These are phyloP conservation scores for Pseudanteris insignis DNA, from an alignment of 2,888 invertebrate species.

Conservation along the genomic window DNA sequence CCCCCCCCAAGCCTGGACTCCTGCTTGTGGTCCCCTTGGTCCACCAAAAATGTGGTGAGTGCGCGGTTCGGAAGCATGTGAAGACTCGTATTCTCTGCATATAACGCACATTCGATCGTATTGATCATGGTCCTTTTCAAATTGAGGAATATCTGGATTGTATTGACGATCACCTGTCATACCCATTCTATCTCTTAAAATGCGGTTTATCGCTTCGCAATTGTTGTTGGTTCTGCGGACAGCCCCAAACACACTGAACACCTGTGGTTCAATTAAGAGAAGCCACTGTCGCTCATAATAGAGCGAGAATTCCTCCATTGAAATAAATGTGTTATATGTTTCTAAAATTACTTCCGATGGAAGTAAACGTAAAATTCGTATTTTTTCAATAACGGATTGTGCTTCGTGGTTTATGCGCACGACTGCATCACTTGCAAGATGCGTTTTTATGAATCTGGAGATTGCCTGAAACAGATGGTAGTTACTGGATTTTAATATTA, in stretches of 20 bases:
- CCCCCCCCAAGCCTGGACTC: too few species aligned
- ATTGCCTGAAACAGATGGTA: neutral
- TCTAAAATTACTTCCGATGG: neutral
- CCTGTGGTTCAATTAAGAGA: neutral
- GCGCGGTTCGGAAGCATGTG: neutral
- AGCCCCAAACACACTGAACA: neutral
- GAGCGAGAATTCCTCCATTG: neutral
- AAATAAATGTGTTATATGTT: neutral
- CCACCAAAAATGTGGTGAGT: neutral
- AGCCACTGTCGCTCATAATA: constrained; percentile 3
- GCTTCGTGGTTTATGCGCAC: neutral
- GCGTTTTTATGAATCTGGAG: neutral
- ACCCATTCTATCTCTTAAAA: constrained; percentile 1
- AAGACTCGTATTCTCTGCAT: neutral
- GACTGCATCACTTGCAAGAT: neutral
- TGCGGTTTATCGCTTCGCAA: constrained; percentile 1
- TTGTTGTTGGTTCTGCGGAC: constrained; percentile 1
- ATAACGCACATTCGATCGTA: neutral
- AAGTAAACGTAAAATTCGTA: neutral
- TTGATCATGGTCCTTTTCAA: neutral
- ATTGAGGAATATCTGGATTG: neutral
- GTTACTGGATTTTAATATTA: neutral
- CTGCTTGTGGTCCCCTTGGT: too few species aligned
- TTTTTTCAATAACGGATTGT: neutral
- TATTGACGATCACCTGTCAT: too few species aligned